A percentile compares a stretch with the other conserved stretches of the same genome.
Conservation (phyloP, 1,140 invertebrate species). For the Adelges cooleyi region DNA sequence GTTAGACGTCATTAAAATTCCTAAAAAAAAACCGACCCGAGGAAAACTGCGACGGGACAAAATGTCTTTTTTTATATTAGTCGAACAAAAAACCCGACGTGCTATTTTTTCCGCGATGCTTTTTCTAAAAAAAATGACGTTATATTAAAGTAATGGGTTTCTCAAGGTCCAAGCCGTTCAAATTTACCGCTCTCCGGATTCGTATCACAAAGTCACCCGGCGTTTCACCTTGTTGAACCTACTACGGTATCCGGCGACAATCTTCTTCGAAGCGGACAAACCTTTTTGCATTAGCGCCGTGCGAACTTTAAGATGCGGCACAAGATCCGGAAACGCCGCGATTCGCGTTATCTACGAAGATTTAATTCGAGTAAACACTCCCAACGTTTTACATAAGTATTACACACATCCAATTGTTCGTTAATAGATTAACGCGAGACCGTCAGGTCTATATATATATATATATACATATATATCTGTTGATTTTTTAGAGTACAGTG, state of each 20-base stretch:
- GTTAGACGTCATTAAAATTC: conserved; percentile 6
- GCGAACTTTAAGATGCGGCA: background rate
- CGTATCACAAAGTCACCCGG: background rate
- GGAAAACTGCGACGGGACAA: too few relatives aligned
- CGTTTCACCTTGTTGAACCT: background rate
- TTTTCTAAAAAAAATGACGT: too few relatives aligned
- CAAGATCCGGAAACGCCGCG: background rate
- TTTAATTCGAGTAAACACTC: background rate
- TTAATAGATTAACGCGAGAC: too few relatives aligned
- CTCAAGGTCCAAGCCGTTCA: background rate
- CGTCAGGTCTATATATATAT: too few relatives aligned
- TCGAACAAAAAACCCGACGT: background rate
- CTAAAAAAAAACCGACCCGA: too few relatives aligned
- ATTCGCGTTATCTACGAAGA: background rate
- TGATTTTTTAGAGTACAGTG: too few relatives aligned
- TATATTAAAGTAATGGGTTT: too few relatives aligned
- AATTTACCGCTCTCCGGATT: background rate
- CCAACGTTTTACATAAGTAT: too few relatives aligned
- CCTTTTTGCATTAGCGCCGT: background rate
- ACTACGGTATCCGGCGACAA: background rate
- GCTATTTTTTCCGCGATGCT: background rate
- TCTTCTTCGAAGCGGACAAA: background rate
- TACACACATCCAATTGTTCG: too few relatives aligned
- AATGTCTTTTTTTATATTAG: background rate
- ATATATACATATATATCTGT: too few relatives aligned